These are phyloP conservation scores for Acanthosepion lycidas DNA, from an alignment of 2,888 invertebrate species.

Conservation along the genomic window DNA sequence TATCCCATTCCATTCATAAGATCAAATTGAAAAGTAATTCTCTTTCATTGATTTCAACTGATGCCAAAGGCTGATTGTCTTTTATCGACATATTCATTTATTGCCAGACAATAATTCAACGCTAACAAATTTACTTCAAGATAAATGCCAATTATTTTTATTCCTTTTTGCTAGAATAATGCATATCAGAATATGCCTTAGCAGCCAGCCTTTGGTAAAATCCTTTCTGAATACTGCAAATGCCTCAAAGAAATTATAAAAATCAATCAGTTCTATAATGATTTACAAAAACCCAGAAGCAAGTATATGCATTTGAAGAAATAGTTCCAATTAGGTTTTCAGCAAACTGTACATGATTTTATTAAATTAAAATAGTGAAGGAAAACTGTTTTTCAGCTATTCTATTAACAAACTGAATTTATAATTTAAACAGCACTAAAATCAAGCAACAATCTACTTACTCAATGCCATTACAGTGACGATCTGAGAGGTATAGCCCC, in stretches of 20 bases:
- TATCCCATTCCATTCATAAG: not conserved
- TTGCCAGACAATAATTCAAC: not conserved
- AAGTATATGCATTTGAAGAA: not conserved
- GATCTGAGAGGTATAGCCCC: too few relatives aligned
- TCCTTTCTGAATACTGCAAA: not conserved
- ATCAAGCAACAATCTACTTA: too few relatives aligned
- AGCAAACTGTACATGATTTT: not conserved
- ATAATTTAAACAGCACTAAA: too few relatives aligned
- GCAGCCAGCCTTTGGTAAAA: not conserved
- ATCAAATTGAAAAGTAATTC: not conserved
- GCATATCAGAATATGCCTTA: not conserved
- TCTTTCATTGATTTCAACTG: not conserved
- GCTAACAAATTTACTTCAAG: not conserved
- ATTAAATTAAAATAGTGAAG: not conserved
- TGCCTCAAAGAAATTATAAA: not conserved
- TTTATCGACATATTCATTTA: not conserved
- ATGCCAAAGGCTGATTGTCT: not conserved
- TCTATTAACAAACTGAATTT: too few relatives aligned
- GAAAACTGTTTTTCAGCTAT: not conserved
- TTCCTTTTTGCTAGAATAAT: not conserved
- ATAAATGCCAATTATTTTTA: not conserved
- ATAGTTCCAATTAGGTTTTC: not conserved
- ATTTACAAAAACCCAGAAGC: not conserved
- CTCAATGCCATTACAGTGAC: too few relatives aligned
- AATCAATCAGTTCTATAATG: not conserved